Conservation (phyloP, 2,113 vertebrate species). For the Laticauda laticaudata region DNA sequence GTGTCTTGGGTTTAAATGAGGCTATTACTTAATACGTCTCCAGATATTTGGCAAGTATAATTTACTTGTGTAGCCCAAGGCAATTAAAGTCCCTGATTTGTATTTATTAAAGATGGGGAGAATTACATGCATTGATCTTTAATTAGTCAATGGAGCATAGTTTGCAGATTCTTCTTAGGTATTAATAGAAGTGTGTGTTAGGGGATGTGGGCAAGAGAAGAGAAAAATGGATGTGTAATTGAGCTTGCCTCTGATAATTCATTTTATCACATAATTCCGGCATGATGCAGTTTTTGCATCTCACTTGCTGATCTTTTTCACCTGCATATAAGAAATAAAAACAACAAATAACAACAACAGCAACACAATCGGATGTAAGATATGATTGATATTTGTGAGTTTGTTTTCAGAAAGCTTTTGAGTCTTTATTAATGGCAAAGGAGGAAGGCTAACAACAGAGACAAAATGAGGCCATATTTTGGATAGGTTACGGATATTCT, state of each 20-base stretch:
- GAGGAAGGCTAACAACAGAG: neutral
- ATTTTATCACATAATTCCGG: slow-evolving; percentile 37
- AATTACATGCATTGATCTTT: slow-evolving; percentile 54
- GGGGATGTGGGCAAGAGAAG: slow-evolving; percentile 33
- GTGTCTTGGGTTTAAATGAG: slow-evolving; percentile 57
- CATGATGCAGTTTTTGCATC: slow-evolving; percentile 14
- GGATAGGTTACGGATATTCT: neutral
- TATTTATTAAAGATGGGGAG: slow-evolving; percentile 48
- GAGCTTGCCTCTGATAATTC: slow-evolving; percentile 50
- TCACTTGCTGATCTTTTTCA: neutral
- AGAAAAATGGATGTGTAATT: slow-evolving; percentile 46
- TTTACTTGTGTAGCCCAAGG: slow-evolving; percentile 59
- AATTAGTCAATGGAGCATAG: slow-evolving; percentile 55
- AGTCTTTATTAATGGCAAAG: neutral
- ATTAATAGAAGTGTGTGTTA: slow-evolving; percentile 32
- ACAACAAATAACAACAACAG: neutral
- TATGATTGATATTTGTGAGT: neutral
- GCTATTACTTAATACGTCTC: slow-evolving; percentile 54
- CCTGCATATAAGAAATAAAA: neutral
- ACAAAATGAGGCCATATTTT: neutral
- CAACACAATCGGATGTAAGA: neutral
- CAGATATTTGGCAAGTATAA: slow-evolving; percentile 62
- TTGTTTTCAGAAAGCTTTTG: neutral
- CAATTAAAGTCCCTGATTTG: slow-evolving; percentile 62
- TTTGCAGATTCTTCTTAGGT: slow-evolving; percentile 57